These are phyloP conservation scores for Drosophila silvestris DNA, from an alignment of 2,888 invertebrate genomes.

Conservation along the genomic window DNA sequence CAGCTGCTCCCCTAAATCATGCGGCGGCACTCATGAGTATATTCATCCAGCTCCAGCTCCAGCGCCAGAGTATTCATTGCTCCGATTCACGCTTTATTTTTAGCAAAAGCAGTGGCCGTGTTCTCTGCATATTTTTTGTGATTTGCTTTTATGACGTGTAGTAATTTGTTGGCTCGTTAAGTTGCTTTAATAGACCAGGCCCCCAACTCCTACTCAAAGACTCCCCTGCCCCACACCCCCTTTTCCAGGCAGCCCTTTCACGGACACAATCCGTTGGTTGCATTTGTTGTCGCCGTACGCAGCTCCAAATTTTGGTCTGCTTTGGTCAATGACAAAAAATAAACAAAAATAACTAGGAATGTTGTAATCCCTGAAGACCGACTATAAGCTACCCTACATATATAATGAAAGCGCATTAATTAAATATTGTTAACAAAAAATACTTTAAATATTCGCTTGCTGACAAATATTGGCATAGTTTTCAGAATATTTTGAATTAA, in stretches of 20 bases:
- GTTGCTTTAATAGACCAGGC: conserved; percentile 70
- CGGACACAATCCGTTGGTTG: conserved; percentile 30
- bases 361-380: accelerated
- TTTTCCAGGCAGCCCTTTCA: background rate
- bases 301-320: conserved; percentile 24
- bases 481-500: background rate
- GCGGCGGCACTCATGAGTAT: conserved; percentile 32
- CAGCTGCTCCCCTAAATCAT: conserved; percentile 81
- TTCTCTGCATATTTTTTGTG: conserved; percentile 55
- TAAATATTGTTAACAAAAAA: background rate
- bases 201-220: background rate
- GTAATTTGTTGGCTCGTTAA: conserved; percentile 85
- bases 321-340: conserved; percentile 51
- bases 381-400: conserved; percentile 1
- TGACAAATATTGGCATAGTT: background rate
- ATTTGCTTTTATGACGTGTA: conserved; percentile 83
- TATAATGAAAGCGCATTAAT: background rate
- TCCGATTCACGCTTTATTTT: conserved; percentile 43
- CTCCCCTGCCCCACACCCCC: background rate
- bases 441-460: background rate
- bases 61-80: conserved; percentile 11
- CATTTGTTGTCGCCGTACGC: conserved; percentile 25
- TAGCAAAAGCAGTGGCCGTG: conserved; percentile 27
- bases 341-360: conserved; percentile 6
- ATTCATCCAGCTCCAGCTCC: conserved; percentile 14